Conservation (phyloP, 2,113 vertebrate species). For the Anarhynchus alexandrinus region DNA sequence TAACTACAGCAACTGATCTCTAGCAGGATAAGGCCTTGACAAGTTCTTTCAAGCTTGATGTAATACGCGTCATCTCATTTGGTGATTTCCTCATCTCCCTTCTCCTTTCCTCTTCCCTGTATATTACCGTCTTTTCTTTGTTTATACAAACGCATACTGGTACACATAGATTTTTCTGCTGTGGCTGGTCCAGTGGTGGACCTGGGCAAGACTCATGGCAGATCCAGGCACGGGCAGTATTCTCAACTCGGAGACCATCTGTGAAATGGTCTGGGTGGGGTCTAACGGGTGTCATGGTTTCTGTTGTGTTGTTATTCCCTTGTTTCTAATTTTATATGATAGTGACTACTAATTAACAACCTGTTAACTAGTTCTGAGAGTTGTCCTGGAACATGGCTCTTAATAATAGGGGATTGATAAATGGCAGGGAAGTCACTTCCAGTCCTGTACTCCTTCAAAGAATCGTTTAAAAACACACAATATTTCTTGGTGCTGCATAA, state of each 20-base stretch:
- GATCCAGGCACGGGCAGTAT: not conserved
- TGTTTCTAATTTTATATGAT: not conserved
- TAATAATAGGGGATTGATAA: not conserved
- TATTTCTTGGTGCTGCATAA: not conserved
- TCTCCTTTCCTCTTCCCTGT: not conserved
- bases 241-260: not conserved
- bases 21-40: not conserved
- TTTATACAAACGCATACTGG: not conserved
- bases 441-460: not conserved
- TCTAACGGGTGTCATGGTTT: not conserved
- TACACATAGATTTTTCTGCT: not conserved
- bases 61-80: not conserved
- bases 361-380: not conserved
- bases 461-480: not conserved
- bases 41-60: constrained; percentile 21
- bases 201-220: not conserved
- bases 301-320: not conserved
- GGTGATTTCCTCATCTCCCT: not conserved
- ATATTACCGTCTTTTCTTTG: not conserved
- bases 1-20: not conserved
- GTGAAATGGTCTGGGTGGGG: not conserved
- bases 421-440: not conserved
- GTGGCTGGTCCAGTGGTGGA: not conserved
- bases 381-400: not conserved
- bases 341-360: not conserved